Base-by-base conservation (phyloP, 2,797 vertebrate genomes). In the Limosa lapponica region DNA sequence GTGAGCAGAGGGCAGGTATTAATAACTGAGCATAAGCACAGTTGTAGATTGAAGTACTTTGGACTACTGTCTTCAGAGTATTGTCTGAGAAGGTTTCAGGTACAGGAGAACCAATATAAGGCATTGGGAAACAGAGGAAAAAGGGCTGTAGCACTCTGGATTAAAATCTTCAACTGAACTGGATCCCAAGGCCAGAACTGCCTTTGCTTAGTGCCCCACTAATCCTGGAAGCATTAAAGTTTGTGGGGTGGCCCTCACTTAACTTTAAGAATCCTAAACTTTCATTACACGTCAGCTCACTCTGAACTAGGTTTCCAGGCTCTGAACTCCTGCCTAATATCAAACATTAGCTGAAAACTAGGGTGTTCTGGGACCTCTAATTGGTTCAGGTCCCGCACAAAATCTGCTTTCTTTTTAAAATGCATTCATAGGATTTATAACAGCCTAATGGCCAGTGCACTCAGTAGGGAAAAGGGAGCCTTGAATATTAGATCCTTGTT, bases 191-290 rank as follows among this genome's bases (percentile, higher is more conserved):
- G 37, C 13, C 27, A n/a, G 30, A 62, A 84, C 27, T 41, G n/a
- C 3, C n/a, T 83, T 81, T 93, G 11, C 16, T 73, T 36, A 54
- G 3, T 65, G 18, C 24, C 37, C 65, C 11, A 8, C 16, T 82
- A 34, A 82, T 67, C 41, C 43, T 67, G 55, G 49, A 95, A 80
- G 16, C 32, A 57, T 5, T 25, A 32, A 58, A 72, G 32, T 14
- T 66, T 71, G 4, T n/a, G 74, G 14, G 0, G 2, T 52, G 28
- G 3, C 13, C 30, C 25, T 67, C 1, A 0, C 16, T 52, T n/a
- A 39, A 43, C 27, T 4, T 81, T 19, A 24, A 62, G n/a, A 16
- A 48, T 81, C 8, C 17, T 49, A 25, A 84, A 16, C 4, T 48
- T 11, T 39, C 6, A 1, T 22, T 70, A 34, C 43, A 4, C 3